A percentile compares a stretch with the other conserved stretches of the same genome.
These are phyloP conservation scores for Microtus pennsylvanicus DNA, from an alignment of 2,113 vertebrate genomes.

Conservation along the genomic window DNA sequence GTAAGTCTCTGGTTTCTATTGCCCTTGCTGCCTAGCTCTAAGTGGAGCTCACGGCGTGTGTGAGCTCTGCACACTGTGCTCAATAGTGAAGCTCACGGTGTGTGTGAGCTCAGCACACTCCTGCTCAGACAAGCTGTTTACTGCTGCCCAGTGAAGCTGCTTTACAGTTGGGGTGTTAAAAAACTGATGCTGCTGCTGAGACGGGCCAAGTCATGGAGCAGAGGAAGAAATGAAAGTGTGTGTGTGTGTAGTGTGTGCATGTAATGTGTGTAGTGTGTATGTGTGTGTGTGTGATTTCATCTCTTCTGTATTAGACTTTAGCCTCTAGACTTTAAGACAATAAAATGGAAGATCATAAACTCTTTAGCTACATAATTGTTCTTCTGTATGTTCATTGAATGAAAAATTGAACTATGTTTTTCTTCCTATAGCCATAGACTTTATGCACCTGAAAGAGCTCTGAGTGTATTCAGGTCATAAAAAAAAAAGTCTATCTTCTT, in stretches of 20 bases:
- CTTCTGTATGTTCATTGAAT: background rate
- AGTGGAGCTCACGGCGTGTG: background rate
- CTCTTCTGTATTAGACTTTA: background rate
- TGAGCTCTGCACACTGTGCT: background rate
- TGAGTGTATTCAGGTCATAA: background rate
- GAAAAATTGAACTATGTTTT: background rate
- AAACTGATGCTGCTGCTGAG: background rate
- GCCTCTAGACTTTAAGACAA: background rate
- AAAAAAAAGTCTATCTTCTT: background rate
- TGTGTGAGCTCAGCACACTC: background rate
- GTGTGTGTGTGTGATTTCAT: background rate
- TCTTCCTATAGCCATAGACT: background rate
- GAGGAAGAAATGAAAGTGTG: background rate
- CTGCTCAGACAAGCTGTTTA: background rate
- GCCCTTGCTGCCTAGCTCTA: background rate
- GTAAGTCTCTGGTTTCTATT: background rate
- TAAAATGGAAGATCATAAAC: background rate
- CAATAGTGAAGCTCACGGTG: background rate
- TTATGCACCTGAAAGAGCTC: conserved; percentile 32
- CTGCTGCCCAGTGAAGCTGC: background rate
- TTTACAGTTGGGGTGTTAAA: background rate
- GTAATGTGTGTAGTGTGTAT: background rate
- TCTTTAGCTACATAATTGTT: background rate
- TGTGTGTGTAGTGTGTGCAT: background rate
- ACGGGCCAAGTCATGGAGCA: background rate